Base-by-base conservation (phyloP, 2,797 vertebrate species). In the Anguilla obscura region DNA sequence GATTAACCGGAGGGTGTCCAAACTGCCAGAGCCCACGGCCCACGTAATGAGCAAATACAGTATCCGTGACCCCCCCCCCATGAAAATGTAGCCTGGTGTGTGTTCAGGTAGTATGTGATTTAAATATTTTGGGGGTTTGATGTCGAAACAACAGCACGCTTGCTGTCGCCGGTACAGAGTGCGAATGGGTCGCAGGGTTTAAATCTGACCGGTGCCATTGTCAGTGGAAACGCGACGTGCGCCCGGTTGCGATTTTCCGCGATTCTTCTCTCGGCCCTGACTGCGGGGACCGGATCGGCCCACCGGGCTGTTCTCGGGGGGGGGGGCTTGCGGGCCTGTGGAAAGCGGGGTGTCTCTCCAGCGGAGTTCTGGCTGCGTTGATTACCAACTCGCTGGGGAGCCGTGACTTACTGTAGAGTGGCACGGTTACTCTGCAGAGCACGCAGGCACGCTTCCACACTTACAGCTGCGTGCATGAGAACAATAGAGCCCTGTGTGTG, bases 1-100 rank as follows among this genome's bases (percentile, higher is more conserved):
- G 90, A 10, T 54, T 95, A 95, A 93, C 90, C 94, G 94, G 95
- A n/a, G 58, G 63, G 63, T 66, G 24, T 66, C 63, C 63, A 66
- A 66, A 66, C 63, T n/a, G 63, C 63, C 63, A n/a, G 63, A 66
- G 63, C 63, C 63, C 63, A 6, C 63, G 6, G 63, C 8, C 63
- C 63, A n/a, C 9, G 63, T 66, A 66, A 66, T 66, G 63, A 66
- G 63, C 63, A 66, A 66, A 66, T 66, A 66, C 63, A n/a, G 63
- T 9, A 8, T 66, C 63, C 5, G 63, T 66, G 63, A 66, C 60
- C 21, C 60, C n/a, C n/a, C 24, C 24, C 24, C 63, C 3, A 27
- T 8, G 3, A 66, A 27, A 66, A 66, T 9, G 24, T 27, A 66
- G 63, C 63, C 63, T 9, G 9, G 63, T 6, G 9, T 24, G 21